A percentile compares a stretch with the other conserved stretches of the same genome.
These are phyloP conservation scores for Rhamnusium bicolor DNA, from an alignment of 2,888 invertebrate genomes.

Conservation along the genomic window DNA sequence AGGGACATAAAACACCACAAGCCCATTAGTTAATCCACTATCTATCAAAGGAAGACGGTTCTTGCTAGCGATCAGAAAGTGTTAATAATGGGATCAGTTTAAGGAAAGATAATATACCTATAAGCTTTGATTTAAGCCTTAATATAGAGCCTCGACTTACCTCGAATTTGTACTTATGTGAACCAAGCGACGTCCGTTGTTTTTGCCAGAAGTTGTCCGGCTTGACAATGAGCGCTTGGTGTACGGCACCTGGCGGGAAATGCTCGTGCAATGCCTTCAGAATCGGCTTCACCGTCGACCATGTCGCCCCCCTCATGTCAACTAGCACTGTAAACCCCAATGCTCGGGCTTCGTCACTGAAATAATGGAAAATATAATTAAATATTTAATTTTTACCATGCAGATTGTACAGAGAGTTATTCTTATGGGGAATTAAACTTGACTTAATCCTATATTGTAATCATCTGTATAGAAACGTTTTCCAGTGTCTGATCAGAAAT, in stretches of 20 bases:
- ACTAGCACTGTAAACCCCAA: constrained; percentile 96
- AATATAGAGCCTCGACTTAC: constrained; percentile 72
- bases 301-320: constrained; percentile 97
- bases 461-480: no score
- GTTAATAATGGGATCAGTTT: constrained; percentile 8
- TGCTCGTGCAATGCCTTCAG: constrained; percentile 97
- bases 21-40: background rate
- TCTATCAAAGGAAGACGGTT: background rate
- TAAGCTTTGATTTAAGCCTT: no score
- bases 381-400: no score
- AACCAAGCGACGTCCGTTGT: constrained; percentile 96
- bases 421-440: no score
- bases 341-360: constrained; percentile 88
- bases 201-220: constrained; percentile 99
- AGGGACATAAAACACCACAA: background rate
- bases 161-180: constrained; percentile 99
- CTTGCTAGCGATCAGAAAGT: constrained; percentile 9
- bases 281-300: constrained; percentile 97
- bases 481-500: no score
- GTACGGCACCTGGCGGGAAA: constrained; percentile 91
- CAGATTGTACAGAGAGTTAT: no score
- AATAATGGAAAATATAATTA: constrained; percentile 56
- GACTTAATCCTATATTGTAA: no score
- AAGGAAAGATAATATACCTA: no score
- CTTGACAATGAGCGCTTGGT: constrained; percentile 97